A percentile compares a stretch with the other conserved stretches of the same genome.
These are phyloP conservation scores for Rousettus leschenaultii DNA, from an alignment of 2,113 vertebrate species.

Conservation along the genomic window DNA sequence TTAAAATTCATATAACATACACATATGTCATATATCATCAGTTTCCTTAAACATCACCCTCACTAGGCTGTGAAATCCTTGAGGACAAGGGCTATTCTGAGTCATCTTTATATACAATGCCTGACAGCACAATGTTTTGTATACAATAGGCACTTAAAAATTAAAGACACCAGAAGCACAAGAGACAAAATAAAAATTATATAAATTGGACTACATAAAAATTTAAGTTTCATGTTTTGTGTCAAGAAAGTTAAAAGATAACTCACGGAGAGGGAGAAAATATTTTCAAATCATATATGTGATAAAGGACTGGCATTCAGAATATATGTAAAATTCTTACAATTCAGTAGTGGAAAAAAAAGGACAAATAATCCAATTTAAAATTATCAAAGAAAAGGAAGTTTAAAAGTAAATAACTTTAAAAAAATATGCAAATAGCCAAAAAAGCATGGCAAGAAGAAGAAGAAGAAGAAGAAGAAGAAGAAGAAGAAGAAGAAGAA, in stretches of 20 bases:
- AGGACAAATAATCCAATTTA: background rate
- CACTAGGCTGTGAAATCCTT: background rate
- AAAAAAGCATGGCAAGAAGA: background rate
- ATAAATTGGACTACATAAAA: background rate
- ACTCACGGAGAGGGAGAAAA: background rate
- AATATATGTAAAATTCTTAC: background rate
- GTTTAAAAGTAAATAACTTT: background rate
- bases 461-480: too few species aligned
- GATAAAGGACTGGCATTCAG: background rate
- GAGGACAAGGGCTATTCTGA: background rate
- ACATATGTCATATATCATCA: background rate
- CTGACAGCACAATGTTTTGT: background rate
- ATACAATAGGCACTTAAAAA: background rate
- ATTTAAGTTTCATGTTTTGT: background rate
- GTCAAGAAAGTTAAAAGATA: background rate
- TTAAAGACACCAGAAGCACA: background rate
- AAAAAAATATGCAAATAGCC: background rate
- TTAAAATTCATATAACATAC: background rate
- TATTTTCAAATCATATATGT: background rate
- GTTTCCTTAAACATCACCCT: background rate
- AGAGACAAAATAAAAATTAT: background rate
- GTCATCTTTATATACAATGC: background rate
- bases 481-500: too few species aligned
- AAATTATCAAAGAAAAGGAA: background rate
- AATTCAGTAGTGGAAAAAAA: background rate